Conservation (phyloP, 2,888 invertebrate species). For the Arge pagana region DNA sequence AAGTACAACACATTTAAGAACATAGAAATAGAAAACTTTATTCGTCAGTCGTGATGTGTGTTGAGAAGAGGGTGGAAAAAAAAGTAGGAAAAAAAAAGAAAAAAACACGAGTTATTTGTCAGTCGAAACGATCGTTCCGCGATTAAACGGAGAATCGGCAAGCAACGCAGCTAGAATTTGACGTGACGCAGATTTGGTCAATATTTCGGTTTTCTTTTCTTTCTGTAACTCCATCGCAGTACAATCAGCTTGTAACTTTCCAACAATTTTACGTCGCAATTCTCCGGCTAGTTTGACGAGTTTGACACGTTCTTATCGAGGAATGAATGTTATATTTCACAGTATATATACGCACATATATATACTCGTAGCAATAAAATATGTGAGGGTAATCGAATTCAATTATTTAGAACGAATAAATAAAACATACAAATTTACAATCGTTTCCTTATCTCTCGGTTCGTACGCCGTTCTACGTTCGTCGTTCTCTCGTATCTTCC, state of each 20-base stretch:
- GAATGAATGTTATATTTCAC: constrained; percentile 9
- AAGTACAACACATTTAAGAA: constrained; percentile 34
- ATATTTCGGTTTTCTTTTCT: too few relatives aligned
- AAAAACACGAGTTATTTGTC: too few relatives aligned
- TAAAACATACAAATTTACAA: constrained; percentile 20
- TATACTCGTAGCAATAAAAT: constrained; percentile 17
- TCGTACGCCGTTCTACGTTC: too few relatives aligned
- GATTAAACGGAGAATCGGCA: constrained; percentile 20
- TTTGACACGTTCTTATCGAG: too few relatives aligned
- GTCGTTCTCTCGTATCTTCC: too few relatives aligned
- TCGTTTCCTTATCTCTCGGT: constrained; percentile 7
- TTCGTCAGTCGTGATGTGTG: constrained; percentile 37
- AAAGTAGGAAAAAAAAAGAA: too few relatives aligned
- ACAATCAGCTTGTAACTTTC: too few relatives aligned
- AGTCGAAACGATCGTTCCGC: constrained; percentile 31
- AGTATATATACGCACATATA: neutral
- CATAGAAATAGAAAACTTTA: constrained; percentile 39
- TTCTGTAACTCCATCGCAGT: too few relatives aligned
- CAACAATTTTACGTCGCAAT: constrained; percentile 1
- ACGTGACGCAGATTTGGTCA: too few relatives aligned
- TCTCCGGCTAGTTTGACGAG: constrained; percentile 18
- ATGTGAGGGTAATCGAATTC: constrained; percentile 19
- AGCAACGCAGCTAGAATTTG: neutral
- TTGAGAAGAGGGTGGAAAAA: too few relatives aligned
- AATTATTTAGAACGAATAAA: constrained; percentile 21